Evolutionary conservation across 2,888 invertebrate genomes (phyloP), one percentile per base, ranked within the genome.

Genomic region (Ischnura elegans): DNA sequence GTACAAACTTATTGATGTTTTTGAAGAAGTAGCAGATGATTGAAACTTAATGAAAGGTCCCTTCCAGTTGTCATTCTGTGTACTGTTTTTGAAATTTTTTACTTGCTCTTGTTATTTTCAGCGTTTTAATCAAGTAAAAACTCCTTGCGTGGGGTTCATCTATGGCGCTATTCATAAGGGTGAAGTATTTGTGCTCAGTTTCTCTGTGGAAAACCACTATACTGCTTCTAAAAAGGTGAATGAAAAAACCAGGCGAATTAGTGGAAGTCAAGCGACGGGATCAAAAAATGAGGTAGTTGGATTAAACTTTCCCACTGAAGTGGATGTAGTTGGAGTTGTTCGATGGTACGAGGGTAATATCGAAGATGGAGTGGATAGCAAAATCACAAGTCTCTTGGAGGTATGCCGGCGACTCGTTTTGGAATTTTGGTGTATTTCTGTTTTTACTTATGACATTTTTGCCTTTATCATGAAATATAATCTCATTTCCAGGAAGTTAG

Each of bases 101-200:
- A n/a, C 36, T 29, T 16, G 42, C 13, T 61, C 6, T 16, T 85
- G n/a, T 94, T 93, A 94, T 95, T 96, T 95, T 94, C 95, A 98
- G 98, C 97, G 98, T 95, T 96, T 98, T 95, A 97, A 97, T 95
- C 96, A 96, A 94, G 96, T 97, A 94, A 97, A 97, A 95, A 96
- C 97, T 94, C 96, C 97, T 95, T 97, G 96, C 95, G 97, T 97
- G 95, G 98, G 98, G 95, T 97, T 97, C 95, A 96, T 98, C 45
- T 98, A 97, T 95, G 98, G 98, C 84, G 97, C 98, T 76, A 97
- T 98, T 96, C 97, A 97, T 95, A 97, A 98, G 95, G 97, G 98
- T 94, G 97, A 97, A 55, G 96, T 98, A 94, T 96, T 97, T 55
- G 97, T 98, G 93, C 96, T 98, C 94, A 97, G 97, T 93, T 96